Percentiles rank a stretch among this genome's conserved stretches.
These are phyloP conservation scores for Leucophenga montana DNA, from an alignment of 2,888 invertebrate species.

Conservation along the genomic window DNA sequence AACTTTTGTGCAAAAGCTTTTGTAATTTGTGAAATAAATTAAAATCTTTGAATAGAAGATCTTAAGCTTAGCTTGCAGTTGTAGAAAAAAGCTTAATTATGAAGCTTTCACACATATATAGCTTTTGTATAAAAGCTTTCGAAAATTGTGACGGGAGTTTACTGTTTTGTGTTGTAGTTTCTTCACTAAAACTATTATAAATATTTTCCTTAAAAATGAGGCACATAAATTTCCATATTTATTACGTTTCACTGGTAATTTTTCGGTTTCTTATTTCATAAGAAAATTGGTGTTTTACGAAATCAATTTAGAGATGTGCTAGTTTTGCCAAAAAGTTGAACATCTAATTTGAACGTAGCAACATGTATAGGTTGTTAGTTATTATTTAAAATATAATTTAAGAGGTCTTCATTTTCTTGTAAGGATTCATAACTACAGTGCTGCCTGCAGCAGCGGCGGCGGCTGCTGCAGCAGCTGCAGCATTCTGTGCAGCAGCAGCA, in stretches of 20 bases:
- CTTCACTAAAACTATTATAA: constrained; percentile 41
- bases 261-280: too few species aligned
- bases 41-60: too few species aligned
- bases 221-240: constrained; percentile 56
- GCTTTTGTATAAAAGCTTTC: constrained; percentile 8
- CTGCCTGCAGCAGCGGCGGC: constrained; percentile 54
- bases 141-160: constrained; percentile 40
- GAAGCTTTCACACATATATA: too few species aligned
- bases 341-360: too few species aligned
- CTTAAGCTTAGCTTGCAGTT: too few species aligned
- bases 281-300: too few species aligned
- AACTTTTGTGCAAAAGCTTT: too few species aligned
- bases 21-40: too few species aligned
- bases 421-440: constrained; percentile 82
- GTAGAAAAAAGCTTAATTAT: too few species aligned
- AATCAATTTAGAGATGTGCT: too few species aligned
- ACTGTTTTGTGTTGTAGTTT: constrained; percentile 22
- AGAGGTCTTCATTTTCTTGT: constrained; percentile 92
- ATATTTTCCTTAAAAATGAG: constrained; percentile 51
- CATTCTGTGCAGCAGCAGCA: constrained; percentile 39
- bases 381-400: constrained; percentile 48
- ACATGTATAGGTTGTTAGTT: not conserved
- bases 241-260: not conserved
- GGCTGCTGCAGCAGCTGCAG: constrained; percentile 54
- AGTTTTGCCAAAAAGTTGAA: too few species aligned